Evolutionary conservation across 2,888 invertebrate species (phyloP).

Genomic region (Invenusta paracnida): DNA sequence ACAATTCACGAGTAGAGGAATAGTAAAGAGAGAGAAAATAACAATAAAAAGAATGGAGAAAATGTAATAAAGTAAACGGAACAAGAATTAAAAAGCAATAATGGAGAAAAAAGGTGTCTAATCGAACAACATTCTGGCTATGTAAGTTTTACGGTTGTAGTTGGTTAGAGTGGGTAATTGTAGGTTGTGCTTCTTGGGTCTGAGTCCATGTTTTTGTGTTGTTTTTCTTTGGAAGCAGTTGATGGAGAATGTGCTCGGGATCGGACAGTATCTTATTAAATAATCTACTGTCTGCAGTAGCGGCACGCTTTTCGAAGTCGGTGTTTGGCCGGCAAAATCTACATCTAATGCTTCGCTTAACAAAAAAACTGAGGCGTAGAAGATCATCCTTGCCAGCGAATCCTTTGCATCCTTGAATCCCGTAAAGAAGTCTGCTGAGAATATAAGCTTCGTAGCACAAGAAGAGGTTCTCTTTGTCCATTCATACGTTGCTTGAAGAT

Average conservation of each 20-base stretch:
- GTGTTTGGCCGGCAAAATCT: conserved; percentile 18
- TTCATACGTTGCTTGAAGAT: background rate
- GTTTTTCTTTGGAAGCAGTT: background rate
- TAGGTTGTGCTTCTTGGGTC: background rate
- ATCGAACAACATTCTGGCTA: background rate
- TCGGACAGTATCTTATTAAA: background rate
- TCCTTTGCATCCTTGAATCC: conserved; percentile 15
- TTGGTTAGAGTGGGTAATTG: background rate
- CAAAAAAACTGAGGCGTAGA: background rate
- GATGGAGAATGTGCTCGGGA: background rate
- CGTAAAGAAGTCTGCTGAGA: conserved; percentile 3
- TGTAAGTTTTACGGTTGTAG: background rate
- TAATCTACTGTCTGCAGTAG: conserved; percentile 8
- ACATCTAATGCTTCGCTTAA: conserved; percentile 13
- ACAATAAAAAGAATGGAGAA: too few species aligned
- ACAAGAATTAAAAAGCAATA: too few species aligned
- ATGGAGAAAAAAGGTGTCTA: background rate
- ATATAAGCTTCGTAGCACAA: conserved; percentile 19
- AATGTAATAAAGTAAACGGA: too few species aligned
- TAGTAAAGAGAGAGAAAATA: too few species aligned
- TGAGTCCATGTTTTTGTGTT: background rate
- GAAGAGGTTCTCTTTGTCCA: conserved; percentile 23
- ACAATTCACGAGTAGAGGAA: too few species aligned
- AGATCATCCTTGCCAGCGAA: background rate
- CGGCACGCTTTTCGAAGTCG: conserved; percentile 20